phyloP scores from a whole-genome alignment of 2,888 invertebrate species.

The Eupeodes luniger region DNA sequence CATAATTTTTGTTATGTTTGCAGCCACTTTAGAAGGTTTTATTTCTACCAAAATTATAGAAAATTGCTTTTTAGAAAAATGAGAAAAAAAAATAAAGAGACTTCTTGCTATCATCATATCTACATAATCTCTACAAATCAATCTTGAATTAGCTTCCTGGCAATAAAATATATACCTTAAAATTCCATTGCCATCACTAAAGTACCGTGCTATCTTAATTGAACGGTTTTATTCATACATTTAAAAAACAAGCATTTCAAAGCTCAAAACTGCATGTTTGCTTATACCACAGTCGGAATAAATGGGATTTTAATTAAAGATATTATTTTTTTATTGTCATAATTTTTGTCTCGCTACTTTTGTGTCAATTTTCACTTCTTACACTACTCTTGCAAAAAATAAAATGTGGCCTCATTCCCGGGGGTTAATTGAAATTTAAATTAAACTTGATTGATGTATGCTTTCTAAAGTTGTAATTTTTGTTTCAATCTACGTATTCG shows the following conservation, averaged over 20 bases:
- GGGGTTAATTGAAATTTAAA: constrained; percentile 40
- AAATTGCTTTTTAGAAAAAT: no score
- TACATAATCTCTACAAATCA: neutral
- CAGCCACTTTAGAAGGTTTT: no score
- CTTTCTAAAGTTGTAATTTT: constrained; percentile 17
- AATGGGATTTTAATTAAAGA: neutral
- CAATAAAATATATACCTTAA: neutral
- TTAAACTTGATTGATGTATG: constrained; percentile 37
- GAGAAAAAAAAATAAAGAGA: no score
- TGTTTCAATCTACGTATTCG: neutral
- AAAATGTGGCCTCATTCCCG: constrained; percentile 3
- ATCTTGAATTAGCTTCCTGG: neutral
- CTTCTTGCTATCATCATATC: no score
- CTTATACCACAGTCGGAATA: neutral
- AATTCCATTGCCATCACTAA: neutral
- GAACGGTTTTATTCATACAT: neutral
- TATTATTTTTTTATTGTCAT: constrained; percentile 1
- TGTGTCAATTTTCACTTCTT: neutral
- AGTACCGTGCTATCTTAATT: neutral
- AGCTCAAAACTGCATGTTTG: neutral
- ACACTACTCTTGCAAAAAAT: neutral
- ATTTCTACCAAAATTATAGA: no score
- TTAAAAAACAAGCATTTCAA: neutral
- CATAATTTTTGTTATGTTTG: neutral
- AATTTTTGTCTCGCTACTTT: neutral